phyloP scores from a whole-genome alignment of 2,888 invertebrate species.

The Mamestra brassicae region DNA sequence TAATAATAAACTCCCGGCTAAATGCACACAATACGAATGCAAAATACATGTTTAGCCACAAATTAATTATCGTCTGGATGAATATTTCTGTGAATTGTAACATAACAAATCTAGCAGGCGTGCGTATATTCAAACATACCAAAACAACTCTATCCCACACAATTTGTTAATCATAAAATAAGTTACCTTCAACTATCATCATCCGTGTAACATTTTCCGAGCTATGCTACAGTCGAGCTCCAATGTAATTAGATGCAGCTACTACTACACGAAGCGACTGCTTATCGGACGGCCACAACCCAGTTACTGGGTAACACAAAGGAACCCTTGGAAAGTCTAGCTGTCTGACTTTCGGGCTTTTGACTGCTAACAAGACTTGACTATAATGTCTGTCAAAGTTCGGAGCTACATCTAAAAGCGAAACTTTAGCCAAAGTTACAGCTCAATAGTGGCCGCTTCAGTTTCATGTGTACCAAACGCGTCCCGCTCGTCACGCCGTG shows the following conservation, averaged over 20 bases:
- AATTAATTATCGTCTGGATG: background rate
- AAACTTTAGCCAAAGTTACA: background rate
- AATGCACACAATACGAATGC: constrained; percentile 4
- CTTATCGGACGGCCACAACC: background rate
- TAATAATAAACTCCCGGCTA: constrained; percentile 11
- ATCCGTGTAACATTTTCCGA: no score
- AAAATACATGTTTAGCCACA: background rate
- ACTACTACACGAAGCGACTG: no score
- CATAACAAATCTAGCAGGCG: no score
- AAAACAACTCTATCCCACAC: no score
- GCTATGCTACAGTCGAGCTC: no score
- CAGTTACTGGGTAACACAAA: background rate
- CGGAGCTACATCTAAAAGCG: background rate
- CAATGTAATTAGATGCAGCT: no score
- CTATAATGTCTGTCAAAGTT: no score
- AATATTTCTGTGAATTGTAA: constrained; percentile 1
- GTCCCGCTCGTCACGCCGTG: constrained; percentile 1
- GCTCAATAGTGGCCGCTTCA: background rate
- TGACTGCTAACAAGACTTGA: no score
- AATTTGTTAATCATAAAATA: no score
- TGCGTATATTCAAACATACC: no score
- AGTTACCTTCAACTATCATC: no score
- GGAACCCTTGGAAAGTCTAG: background rate
- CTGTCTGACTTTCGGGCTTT: background rate
- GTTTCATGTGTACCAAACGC: constrained; percentile 35